Percentiles rank a stretch among this genome's conserved stretches.
These are phyloP conservation scores for Athripsodes cinereus DNA, from an alignment of 2,888 invertebrate species.

Conservation along the genomic window DNA sequence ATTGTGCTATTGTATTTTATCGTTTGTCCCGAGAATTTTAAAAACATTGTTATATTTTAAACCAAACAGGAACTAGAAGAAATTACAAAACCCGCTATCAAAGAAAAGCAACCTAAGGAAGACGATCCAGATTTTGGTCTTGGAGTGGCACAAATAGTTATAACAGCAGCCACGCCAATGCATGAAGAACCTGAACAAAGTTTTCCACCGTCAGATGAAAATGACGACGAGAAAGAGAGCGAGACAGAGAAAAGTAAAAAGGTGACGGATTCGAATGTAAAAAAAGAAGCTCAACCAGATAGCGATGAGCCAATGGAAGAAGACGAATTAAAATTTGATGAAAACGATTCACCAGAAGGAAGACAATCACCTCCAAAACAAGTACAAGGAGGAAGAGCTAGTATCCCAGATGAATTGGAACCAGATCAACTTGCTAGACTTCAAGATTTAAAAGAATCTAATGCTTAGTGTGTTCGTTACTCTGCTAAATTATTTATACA, in stretches of 20 bases:
- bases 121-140: constrained; percentile 57
- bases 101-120: constrained; percentile 25
- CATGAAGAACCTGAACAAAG: constrained; percentile 77
- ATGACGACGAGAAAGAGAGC: constrained; percentile 33
- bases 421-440: constrained; percentile 83
- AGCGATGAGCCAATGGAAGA: constrained; percentile 23
- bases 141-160: constrained; percentile 84
- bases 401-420: constrained; percentile 83
- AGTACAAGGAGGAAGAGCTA: constrained; percentile 71
- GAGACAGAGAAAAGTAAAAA: constrained; percentile 28
- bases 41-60: too few species aligned
- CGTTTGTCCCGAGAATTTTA: not conserved
- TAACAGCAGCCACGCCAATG: constrained; percentile 92
- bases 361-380: constrained; percentile 51
- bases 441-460: constrained; percentile 85
- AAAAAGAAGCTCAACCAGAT: constrained; percentile 20
- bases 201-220: constrained; percentile 59
- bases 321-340: constrained; percentile 44
- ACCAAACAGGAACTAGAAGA: constrained; percentile 19
- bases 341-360: constrained; percentile 55
- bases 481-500: not conserved
- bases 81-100: constrained; percentile 27
- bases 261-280: constrained; percentile 24
- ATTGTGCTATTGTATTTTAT: not conserved
- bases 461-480: constrained; percentile 55